phyloP scores from a whole-genome alignment of 2,797 vertebrate species.

The Phataginus tricuspis region DNA sequence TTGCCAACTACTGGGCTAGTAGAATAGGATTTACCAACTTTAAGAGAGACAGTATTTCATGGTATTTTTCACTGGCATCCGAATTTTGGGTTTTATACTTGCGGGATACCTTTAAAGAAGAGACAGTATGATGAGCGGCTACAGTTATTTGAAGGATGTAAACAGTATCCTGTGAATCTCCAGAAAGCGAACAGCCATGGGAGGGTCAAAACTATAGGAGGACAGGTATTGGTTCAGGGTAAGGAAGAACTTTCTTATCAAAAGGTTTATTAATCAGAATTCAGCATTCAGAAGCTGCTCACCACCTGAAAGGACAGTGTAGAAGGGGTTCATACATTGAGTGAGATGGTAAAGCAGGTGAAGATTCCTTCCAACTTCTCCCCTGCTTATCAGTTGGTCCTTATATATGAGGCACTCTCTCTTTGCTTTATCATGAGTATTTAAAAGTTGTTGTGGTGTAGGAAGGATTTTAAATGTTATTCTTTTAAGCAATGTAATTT shows the following conservation, averaged over 20 bases:
- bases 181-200: neutral
- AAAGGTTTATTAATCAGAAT: neutral
- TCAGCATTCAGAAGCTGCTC: neutral
- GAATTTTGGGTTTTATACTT: constrained; percentile 16
- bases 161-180: neutral
- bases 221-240: neutral
- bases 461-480: neutral
- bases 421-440: neutral
- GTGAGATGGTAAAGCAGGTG: neutral
- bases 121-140: neutral
- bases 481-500: neutral
- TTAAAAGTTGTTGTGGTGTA: neutral
- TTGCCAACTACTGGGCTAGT: neutral
- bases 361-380: neutral
- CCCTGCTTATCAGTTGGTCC: neutral
- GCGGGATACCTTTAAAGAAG: neutral
- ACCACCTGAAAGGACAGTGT: neutral
- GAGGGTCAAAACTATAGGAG: neutral
- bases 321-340: neutral
- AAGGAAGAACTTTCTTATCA: neutral
- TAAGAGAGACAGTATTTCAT: neutral
- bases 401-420: neutral
- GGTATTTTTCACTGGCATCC: neutral
- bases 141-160: neutral
- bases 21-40: neutral